Base-by-base conservation (phyloP, 2,888 invertebrate species). In the Julus scanicus region DNA sequence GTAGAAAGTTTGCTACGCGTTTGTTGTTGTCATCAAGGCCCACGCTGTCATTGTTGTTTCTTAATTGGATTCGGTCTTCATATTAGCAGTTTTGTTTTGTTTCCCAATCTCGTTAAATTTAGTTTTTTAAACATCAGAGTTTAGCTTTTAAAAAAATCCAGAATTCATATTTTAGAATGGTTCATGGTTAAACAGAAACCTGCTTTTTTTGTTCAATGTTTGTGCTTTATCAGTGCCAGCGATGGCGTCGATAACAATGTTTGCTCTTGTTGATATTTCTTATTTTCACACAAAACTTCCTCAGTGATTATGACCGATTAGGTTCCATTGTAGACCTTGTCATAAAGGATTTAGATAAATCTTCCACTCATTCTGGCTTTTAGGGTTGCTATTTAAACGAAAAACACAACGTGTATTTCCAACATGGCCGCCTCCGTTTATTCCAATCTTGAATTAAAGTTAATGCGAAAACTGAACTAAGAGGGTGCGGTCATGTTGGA, bases 301-400 rank as follows among this genome's bases (percentile, higher is more conserved):
- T 53, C 53, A 11, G 11, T 53, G 53, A 53, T 53, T 53, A 53
- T 53, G 53, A 53, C 53, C 53, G 53, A 53, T 53, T 53, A 53
- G 53, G 53, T 15, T 53, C 53, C 11, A 15, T 53, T 9, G 53
- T 53, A 53, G 53, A 53, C 53, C 53, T 53, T 53, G 53, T 53
- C 53, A 53, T 53, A 53, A 53, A 53, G 53, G 53, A 53, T 53
- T 53, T 53, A 53, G 53, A 53, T 53, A 53, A 53, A 53, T 53
- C 53, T 53, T 53, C 6, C 53, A 53, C 13, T 53, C 53, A 53
- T 53, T 11, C 53, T 53, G 53, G 11, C 53, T 4, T 53, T 53
- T 11, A 53, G 53, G 53, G 53, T 53, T 53, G 53, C 6, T 2
- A 53, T 5, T 48, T 48, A 48, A 48, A 48, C 48, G 9, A 53